phyloP scores from a whole-genome alignment of 2,113 vertebrate species.

The Burhinus bistriatus region DNA sequence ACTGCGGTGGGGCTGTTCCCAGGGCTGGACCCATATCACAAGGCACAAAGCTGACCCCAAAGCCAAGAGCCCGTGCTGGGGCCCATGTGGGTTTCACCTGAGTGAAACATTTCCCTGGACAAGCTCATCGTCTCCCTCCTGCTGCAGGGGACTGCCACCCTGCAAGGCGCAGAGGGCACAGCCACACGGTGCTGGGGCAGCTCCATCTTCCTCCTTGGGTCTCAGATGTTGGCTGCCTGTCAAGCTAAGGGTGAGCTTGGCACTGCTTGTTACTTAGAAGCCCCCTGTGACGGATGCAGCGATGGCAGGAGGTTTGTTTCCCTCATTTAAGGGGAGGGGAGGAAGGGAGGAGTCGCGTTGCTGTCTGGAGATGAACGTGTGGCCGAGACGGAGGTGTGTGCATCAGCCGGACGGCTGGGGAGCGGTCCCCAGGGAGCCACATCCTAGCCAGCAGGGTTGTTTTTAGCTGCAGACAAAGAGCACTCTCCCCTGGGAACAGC shows the following conservation, averaged over 20 bases:
- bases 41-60: not conserved
- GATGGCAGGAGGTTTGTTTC: not conserved
- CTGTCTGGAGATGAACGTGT: not conserved
- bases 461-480: not conserved
- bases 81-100: fast-evolving
- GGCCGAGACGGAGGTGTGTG: not conserved
- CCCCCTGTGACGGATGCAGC: fast-evolving
- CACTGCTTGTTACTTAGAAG: not conserved
- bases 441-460: not conserved
- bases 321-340: not conserved
- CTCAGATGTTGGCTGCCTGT: not conserved
- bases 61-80: not conserved
- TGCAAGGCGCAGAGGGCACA: not conserved
- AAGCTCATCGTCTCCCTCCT: fast-evolving
- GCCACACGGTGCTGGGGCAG: fast-evolving
- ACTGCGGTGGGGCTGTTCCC: not conserved
- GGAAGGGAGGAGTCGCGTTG: not conserved
- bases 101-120: not conserved
- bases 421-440: not conserved
- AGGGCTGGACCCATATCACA: fast-evolving
- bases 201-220: fast-evolving
- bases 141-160: not conserved
- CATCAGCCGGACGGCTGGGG: not conserved
- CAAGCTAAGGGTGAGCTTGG: not conserved
- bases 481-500: not conserved